phyloP scores from a whole-genome alignment of 1,140 invertebrate genomes.

The Neotoxoptera formosana region DNA sequence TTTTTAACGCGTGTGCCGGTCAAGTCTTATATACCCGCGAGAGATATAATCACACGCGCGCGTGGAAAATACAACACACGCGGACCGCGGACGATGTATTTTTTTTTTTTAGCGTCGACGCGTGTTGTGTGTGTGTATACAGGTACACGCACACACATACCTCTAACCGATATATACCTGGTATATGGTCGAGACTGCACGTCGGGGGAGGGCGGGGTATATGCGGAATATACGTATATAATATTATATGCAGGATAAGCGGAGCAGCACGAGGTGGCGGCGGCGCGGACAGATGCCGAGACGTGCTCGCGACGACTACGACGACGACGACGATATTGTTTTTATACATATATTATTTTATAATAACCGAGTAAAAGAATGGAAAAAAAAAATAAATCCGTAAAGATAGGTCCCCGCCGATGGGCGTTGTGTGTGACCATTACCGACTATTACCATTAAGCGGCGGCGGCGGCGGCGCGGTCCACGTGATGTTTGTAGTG shows the following conservation, averaged over 20 bases:
- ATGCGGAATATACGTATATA: neutral
- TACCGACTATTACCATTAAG: conserved; percentile 47
- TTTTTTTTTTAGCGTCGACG: neutral
- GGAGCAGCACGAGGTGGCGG: neutral
- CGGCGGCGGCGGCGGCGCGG: neutral
- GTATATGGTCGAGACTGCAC: neutral
- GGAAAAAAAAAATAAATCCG: neutral
- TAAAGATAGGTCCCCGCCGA: conserved; percentile 6
- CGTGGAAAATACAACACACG: neutral
- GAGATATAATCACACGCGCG: neutral
- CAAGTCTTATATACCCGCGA: neutral
- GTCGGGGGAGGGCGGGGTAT: too few species aligned
- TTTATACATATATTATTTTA: neutral
- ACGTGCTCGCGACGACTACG: neutral
- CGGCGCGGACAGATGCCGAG: neutral
- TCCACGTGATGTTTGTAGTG: conserved; percentile 32
- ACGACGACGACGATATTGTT: conserved; percentile 16
- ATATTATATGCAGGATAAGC: too few species aligned
- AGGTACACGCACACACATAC: neutral
- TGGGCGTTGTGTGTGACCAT: conserved; percentile 53
- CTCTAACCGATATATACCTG: neutral
- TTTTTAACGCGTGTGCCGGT: conserved; percentile 6
- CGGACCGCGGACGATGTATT: neutral
- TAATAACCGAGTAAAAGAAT: conserved; percentile 21
- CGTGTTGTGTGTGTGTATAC: neutral